phyloP scores from a whole-genome alignment of 2,888 invertebrate species.

The Leptopilina drosophilae region DNA sequence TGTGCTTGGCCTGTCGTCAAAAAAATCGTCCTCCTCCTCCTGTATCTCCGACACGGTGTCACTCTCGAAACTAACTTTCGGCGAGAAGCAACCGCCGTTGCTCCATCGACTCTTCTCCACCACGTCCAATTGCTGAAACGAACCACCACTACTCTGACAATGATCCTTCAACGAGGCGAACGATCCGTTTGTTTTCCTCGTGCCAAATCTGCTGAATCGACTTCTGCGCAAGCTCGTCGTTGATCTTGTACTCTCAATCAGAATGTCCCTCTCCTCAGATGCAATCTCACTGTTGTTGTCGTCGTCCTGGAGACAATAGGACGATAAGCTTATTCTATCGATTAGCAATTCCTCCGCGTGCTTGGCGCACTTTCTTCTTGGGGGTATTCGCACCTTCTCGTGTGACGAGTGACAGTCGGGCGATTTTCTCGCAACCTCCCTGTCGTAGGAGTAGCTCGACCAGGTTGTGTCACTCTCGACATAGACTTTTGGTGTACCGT shows the following conservation, averaged over 20 bases:
- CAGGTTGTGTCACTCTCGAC: constrained; percentile 59
- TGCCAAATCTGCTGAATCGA: constrained; percentile 62
- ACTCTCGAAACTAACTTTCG: constrained; percentile 44
- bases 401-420: too few relatives aligned
- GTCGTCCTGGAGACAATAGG: constrained; percentile 52
- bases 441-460: constrained; percentile 58
- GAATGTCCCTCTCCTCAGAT: constrained; percentile 51
- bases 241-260: constrained; percentile 63
- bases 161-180: constrained; percentile 55
- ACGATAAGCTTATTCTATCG: too few relatives aligned
- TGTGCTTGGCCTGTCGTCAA: constrained; percentile 50
- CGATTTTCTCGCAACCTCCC: constrained; percentile 18
- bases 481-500: constrained; percentile 51
- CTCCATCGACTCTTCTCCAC: constrained; percentile 42
- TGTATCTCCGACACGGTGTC: constrained; percentile 50
- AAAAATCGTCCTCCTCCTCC: constrained; percentile 46
- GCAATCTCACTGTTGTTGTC: not conserved
- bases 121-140: constrained; percentile 43
- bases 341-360: too few relatives aligned
- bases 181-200: constrained; percentile 58
- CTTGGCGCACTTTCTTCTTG: too few relatives aligned
- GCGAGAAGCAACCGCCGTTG: constrained; percentile 25
- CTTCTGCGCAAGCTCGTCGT: constrained; percentile 64
- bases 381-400: too few relatives aligned
- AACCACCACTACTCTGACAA: constrained; percentile 45